Evolutionary conservation across 2,797 vertebrate species (phyloP).

Genomic region (Manis javanica): DNA sequence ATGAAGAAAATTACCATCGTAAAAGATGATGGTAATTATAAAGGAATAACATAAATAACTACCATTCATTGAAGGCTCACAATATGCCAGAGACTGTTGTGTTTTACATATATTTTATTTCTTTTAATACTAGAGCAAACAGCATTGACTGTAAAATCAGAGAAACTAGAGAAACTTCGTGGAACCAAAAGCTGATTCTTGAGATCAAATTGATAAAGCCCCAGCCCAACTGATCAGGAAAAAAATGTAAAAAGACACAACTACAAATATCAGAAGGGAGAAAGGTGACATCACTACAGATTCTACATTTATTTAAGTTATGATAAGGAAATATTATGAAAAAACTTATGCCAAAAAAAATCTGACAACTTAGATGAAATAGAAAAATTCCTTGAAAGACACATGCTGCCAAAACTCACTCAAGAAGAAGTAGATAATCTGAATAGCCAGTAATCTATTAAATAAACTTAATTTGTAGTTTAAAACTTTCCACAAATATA

Average conservation of each 20-base stretch:
- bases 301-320: neutral
- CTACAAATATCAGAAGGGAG: neutral
- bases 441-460: neutral
- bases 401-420: neutral
- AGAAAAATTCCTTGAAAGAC: neutral
- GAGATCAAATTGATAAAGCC: neutral
- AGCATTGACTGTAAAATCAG: neutral
- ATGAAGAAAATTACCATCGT: neutral
- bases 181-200: neutral
- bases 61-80: neutral
- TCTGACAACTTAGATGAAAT: neutral
- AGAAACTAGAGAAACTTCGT: neutral
- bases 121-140: neutral
- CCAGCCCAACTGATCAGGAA: neutral
- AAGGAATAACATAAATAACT: neutral
- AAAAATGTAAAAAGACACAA: neutral
- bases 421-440: neutral
- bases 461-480: neutral
- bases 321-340: neutral
- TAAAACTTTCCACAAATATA: neutral
- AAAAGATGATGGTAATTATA: neutral
- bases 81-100: neutral
- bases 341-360: neutral
- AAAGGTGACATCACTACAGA: neutral
- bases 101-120: neutral